Percentiles rank a stretch among this genome's conserved stretches.
Evolutionary conservation across 2,797 vertebrate genomes (phyloP).

Genomic region (Furcifer pardalis): DNA sequence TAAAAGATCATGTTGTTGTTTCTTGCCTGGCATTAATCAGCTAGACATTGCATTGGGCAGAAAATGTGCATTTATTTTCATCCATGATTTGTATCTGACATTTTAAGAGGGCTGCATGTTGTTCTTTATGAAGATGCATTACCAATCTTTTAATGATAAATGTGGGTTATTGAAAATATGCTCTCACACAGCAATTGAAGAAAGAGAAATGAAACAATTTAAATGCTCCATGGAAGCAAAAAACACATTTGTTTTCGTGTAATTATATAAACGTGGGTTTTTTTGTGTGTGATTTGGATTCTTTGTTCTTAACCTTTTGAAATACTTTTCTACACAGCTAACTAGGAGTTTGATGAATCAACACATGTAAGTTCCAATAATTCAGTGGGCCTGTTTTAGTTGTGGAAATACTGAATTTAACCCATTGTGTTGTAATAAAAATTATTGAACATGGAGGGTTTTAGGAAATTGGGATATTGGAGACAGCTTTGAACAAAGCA

Average conservation of each 20-base stretch:
- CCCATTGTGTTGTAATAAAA: too few relatives aligned
- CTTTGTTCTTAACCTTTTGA: not conserved
- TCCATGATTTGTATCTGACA: not conserved
- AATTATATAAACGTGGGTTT: too few relatives aligned
- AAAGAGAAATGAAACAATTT: not conserved
- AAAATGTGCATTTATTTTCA: not conserved
- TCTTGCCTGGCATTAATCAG: not conserved
- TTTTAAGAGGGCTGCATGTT: accelerated
- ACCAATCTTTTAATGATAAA: not conserved
- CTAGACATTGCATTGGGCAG: not conserved
- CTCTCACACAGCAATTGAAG: not conserved
- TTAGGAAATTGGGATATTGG: too few relatives aligned
- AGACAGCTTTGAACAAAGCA: too few relatives aligned
- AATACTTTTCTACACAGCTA: not conserved
- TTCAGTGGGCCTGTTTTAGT: too few relatives aligned
- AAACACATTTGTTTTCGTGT: too few relatives aligned
- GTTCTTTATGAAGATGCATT: not conserved
- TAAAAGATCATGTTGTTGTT: not conserved
- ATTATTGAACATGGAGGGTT: too few relatives aligned
- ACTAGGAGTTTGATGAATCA: not conserved
- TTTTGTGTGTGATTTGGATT: not conserved
- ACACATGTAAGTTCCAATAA: too few relatives aligned
- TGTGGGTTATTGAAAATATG: not conserved
- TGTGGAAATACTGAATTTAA: too few relatives aligned
- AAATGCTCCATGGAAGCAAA: not conserved